Conservation (phyloP, 2,888 invertebrate genomes). For the Campaea margaritaria region DNA sequence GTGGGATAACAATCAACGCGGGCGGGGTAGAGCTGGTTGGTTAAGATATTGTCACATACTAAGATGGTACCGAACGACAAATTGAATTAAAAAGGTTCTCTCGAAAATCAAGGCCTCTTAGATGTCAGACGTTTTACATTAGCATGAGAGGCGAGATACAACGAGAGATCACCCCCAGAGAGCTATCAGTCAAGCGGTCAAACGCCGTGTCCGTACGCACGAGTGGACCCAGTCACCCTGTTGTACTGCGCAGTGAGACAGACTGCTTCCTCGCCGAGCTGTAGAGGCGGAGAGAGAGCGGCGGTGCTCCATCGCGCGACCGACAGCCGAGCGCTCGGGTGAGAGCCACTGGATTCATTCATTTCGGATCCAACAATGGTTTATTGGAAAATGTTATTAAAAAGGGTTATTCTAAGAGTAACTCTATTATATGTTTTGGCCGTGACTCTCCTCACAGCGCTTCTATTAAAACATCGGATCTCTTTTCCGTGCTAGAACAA, state of each 20-base stretch:
- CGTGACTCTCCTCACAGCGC: no score
- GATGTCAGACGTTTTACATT: no score
- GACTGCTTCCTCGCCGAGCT: not conserved
- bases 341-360: constrained; percentile 6
- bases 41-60: no score
- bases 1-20: no score
- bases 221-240: not conserved
- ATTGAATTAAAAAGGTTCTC: no score
- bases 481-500: no score
- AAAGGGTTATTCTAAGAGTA: not conserved
- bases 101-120: no score
- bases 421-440: not conserved
- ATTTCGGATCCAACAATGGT: constrained; percentile 13
- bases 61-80: no score
- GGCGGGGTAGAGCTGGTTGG: no score
- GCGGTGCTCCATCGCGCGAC: not conserved
- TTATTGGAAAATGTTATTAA: constrained; percentile 6
- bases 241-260: not conserved
- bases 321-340: not conserved
- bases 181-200: not conserved
- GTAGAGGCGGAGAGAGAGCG: not conserved
- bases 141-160: not conserved
- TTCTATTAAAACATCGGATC: no score
- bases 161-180: not conserved
- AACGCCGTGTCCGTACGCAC: not conserved